Percentiles rank a stretch among this genome's conserved stretches.
These are phyloP conservation scores for Poeciliopsis presidionis DNA, from an alignment of 2,797 vertebrate genomes.

Conservation along the genomic window DNA sequence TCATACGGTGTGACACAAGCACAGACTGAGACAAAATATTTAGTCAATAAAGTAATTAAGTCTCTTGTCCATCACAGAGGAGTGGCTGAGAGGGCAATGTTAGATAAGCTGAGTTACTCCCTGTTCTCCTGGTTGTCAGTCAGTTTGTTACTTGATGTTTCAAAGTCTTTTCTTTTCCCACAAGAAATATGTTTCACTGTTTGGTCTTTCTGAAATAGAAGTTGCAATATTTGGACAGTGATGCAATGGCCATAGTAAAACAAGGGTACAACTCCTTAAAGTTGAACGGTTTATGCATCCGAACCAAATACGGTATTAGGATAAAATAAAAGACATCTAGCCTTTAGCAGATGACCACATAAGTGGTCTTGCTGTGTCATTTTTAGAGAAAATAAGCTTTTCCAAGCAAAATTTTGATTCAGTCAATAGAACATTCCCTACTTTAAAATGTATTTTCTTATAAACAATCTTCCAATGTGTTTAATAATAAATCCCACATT, in stretches of 20 bases:
- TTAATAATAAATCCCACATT: not conserved
- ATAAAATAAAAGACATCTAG: no score
- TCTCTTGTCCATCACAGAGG: not conserved
- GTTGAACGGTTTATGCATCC: not conserved
- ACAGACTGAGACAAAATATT: not conserved
- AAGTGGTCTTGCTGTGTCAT: not conserved
- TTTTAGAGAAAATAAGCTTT: not conserved
- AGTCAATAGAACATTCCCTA: not conserved
- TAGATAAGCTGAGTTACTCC: not conserved
- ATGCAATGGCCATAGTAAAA: not conserved
- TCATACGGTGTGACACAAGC: not conserved
- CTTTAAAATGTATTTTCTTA: not conserved
- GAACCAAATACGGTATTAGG: not conserved
- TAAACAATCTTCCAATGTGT: not conserved
- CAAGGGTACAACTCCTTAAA: not conserved
- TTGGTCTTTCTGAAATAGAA: not conserved
- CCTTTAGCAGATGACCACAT: not conserved
- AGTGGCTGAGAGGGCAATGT: not conserved
- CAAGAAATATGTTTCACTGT: not conserved
- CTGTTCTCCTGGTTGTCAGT: not conserved
- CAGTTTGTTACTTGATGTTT: not conserved
- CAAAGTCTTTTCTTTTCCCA: not conserved
- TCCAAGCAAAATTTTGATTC: not conserved
- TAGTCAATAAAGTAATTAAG: slow-evolving; percentile 2
- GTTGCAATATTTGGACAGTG: not conserved